Percentiles rank a stretch among this genome's conserved stretches.
phyloP scores from a whole-genome alignment of 2,113 vertebrate genomes.

The Patagioenas fasciata region DNA sequence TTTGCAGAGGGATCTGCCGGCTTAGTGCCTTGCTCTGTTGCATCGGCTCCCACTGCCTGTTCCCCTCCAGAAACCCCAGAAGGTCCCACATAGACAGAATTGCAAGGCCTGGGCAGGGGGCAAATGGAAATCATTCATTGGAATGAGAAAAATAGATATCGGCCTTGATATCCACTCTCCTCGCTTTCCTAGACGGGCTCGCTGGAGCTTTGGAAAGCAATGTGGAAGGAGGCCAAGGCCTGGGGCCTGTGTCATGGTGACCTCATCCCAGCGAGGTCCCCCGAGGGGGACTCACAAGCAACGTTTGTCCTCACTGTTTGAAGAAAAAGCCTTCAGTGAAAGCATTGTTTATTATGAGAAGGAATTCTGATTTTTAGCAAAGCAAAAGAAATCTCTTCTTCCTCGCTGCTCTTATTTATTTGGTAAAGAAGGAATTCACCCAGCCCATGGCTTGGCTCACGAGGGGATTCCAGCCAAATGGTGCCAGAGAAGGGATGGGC shows the following conservation, averaged over 20 bases:
- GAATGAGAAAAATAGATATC: not conserved
- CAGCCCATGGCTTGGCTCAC: not conserved
- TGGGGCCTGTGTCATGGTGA: not conserved
- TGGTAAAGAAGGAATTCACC: constrained; percentile 6
- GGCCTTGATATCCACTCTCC: not conserved
- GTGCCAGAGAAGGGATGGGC: not conserved
- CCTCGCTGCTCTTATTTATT: constrained; percentile 2
- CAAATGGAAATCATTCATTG: not conserved
- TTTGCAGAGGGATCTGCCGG: not conserved
- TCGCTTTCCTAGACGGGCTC: not conserved
- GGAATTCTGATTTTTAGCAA: not conserved
- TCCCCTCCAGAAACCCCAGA: not conserved
- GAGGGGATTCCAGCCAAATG: not conserved
- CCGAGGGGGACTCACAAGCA: not conserved
- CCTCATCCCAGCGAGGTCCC: not conserved
- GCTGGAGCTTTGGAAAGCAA: not conserved
- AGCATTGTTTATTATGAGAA: not conserved
- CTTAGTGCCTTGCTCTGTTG: not conserved
- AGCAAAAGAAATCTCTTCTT: not conserved
- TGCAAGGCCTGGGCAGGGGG: not conserved
- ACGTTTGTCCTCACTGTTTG: not conserved
- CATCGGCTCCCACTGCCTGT: not conserved
- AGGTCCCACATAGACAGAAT: not conserved
- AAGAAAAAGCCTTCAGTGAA: not conserved
- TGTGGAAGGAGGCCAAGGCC: not conserved